Conservation (phyloP, 2,797 vertebrate genomes). For the Channa striata region DNA sequence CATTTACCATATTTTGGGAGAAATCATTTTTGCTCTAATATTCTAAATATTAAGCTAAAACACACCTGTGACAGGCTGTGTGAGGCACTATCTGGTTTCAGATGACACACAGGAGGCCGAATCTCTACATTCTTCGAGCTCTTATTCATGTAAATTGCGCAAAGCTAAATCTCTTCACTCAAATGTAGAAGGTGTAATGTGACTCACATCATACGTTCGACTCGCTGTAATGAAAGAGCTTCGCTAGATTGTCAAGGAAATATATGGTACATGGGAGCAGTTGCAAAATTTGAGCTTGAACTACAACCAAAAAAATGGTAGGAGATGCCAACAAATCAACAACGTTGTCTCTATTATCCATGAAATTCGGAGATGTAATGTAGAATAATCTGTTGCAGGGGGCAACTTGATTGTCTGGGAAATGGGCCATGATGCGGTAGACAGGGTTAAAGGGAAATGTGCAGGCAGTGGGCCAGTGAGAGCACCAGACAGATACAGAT, state of each 20-base stretch:
- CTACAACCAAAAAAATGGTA: neutral
- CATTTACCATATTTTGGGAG: slow-evolving; percentile 15
- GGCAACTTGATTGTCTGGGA: slow-evolving; percentile 63
- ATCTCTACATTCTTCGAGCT: slow-evolving; percentile 21
- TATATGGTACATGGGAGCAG: slow-evolving; percentile 23
- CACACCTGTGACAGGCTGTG: slow-evolving; percentile 23
- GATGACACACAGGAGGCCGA: slow-evolving; percentile 25
- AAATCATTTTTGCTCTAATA: slow-evolving; percentile 28
- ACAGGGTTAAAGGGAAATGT: slow-evolving; percentile 24
- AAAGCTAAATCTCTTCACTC: slow-evolving; percentile 36
- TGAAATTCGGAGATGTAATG: slow-evolving; percentile 27
- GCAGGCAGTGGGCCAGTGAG: slow-evolving; percentile 8
- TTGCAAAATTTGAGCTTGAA: slow-evolving; percentile 16
- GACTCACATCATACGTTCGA: slow-evolving; percentile 60
- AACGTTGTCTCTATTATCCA: neutral
- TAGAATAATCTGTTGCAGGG: slow-evolving; percentile 29
- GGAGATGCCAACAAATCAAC: neutral
- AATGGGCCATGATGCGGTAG: slow-evolving; percentile 28
- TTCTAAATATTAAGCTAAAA: slow-evolving; percentile 38
- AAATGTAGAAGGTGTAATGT: slow-evolving; percentile 23
- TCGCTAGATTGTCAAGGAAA: slow-evolving; percentile 77
- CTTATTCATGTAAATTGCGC: slow-evolving; percentile 19
- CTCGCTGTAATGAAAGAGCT: slow-evolving; percentile 47
- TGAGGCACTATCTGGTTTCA: slow-evolving; percentile 63
- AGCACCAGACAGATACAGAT: slow-evolving; percentile 8